Base-by-base conservation (phyloP, 2,888 invertebrate species). In the Ormyrus rosae region DNA sequence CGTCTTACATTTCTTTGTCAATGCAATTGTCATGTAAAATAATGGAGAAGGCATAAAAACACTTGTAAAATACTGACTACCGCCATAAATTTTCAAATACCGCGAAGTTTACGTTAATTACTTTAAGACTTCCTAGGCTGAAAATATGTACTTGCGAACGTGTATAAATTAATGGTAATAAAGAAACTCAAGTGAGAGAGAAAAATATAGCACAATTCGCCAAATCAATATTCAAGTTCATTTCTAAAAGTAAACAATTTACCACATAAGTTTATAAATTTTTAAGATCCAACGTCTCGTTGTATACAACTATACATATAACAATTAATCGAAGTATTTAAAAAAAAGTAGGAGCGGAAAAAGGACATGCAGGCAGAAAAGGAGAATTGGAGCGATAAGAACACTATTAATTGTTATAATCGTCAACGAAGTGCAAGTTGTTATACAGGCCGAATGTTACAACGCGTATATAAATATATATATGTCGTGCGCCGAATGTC, bases 351-450 rank as follows among this genome's bases (percentile, higher is more conserved):
- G 34, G 53, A 46, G n/a, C 19, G 51, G 51, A 11, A 50, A 70
- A 45, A 68, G 13, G 11, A 61, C 10, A 63, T 19, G 34, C 46
- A n/a, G 53, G 11, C 10, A 46, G 48, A 70, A 75, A 34, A 34
- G 50, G 58, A 65, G 50, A 55, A 65, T 73, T 46, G 65, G 58
- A 80, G 71, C 70, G 73, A 67, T 67, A 55, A 72, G 64, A 63
- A 72, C 34, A 78, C 48, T 81, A 79, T 81, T 81, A 71, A 79
- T 81, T 79, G 81, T 81, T 79, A 81, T 81, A 76, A 76, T 75
- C 73, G 64, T 79, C 68, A 58, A 79, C 7, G 55, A 76, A 72
- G 56, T 51, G 71, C 80, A 72, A 78, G 55, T 81, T 81, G 81
- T 81, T 81, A 73, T 68, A 68, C 61, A 78, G 65, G 48, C 64